phyloP scores from a whole-genome alignment of 2,797 vertebrate species.

The Notamacropus eugenii region DNA sequence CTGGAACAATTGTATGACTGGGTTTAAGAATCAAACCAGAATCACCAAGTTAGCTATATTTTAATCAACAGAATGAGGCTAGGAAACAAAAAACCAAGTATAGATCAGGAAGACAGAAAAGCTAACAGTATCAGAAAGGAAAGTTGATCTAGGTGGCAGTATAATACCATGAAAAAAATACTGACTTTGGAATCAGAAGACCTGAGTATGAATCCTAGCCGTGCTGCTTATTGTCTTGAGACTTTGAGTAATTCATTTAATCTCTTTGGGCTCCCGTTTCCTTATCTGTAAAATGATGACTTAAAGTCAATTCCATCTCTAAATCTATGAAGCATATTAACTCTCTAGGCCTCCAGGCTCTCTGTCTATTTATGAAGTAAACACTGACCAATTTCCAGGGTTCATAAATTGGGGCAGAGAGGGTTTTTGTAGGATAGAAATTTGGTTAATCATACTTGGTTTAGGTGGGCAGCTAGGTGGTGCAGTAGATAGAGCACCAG shows the following conservation, averaged over 20 bases:
- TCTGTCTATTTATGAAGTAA: not conserved
- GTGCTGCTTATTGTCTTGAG: not conserved
- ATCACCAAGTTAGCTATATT: not conserved
- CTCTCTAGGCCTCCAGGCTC: not conserved
- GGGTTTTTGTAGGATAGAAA: not conserved
- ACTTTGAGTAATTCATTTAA: not conserved
- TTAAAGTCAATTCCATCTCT: not conserved
- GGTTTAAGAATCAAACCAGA: not conserved
- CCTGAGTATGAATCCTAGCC: not conserved
- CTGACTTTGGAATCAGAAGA: not conserved
- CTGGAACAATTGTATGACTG: not conserved
- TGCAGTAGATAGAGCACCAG: too few relatives aligned
- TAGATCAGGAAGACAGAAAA: not conserved
- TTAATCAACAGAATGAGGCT: not conserved
- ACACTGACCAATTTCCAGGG: not conserved
- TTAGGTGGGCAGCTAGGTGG: not conserved
- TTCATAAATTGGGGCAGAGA: not conserved
- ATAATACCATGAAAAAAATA: not conserved
- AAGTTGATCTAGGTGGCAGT: not conserved
- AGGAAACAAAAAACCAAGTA: not conserved
- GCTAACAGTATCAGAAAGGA: not conserved
- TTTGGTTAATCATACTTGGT: not conserved
- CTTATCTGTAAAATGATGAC: not conserved
- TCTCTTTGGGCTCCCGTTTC: not conserved
- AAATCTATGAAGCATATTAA: not conserved